These are phyloP conservation scores for Puffinus mauretanicus DNA, from an alignment of 2,113 vertebrate species.

Conservation along the genomic window DNA sequence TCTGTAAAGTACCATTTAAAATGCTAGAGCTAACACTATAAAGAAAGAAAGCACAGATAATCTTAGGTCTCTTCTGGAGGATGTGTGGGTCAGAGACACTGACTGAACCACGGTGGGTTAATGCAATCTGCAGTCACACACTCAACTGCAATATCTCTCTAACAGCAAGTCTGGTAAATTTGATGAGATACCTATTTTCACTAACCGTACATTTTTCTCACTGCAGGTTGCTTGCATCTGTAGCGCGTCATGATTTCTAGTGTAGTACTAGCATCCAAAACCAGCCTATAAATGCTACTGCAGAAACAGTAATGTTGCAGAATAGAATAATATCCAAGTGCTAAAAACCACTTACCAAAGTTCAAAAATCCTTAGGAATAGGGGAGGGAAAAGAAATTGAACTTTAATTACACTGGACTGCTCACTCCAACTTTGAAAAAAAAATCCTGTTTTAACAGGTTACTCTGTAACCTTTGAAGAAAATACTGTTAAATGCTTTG, in stretches of 20 bases:
- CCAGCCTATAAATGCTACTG: neutral
- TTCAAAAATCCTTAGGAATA: neutral
- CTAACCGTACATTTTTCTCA: neutral
- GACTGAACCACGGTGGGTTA: neutral
- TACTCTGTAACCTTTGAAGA: neutral
- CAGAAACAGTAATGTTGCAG: neutral
- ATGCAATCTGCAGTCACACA: neutral
- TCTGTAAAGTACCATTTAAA: neutral
- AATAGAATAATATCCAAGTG: neutral
- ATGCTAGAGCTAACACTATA: neutral
- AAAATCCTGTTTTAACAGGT: neutral
- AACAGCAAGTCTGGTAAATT: neutral
- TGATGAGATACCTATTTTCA: neutral
- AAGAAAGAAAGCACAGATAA: neutral
- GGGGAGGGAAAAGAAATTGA: neutral
- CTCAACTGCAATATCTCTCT: neutral
- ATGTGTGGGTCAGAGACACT: neutral
- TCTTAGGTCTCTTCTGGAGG: neutral
- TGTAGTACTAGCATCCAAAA: neutral
- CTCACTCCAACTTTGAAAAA: neutral
- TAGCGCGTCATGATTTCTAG: neutral
- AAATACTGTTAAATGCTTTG: accelerated
- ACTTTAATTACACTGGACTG: neutral
- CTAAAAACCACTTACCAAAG: accelerated
- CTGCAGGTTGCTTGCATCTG: neutral